Percentiles rank a stretch among this genome's conserved stretches.
phyloP scores from a whole-genome alignment of 2,797 vertebrate genomes.

The Hemibagrus guttatus region DNA sequence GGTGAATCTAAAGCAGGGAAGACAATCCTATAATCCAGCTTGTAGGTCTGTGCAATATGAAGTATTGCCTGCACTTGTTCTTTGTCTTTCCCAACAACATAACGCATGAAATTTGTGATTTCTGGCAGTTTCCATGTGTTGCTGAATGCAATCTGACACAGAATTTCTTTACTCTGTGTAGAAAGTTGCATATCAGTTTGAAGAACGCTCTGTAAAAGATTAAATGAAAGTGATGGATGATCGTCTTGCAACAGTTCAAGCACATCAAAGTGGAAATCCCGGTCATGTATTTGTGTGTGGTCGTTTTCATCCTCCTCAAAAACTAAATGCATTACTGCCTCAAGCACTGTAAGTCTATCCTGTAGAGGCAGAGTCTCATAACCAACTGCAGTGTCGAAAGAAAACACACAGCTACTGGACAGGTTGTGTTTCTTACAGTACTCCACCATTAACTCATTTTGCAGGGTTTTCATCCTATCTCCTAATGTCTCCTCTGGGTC shows the following conservation, averaged over 20 bases:
- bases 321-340: neutral
- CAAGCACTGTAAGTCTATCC: conserved; percentile 25
- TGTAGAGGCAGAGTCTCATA: conserved; percentile 15
- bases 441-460: conserved; percentile 17
- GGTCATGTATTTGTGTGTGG: neutral
- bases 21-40: neutral
- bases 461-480: conserved; percentile 10
- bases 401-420: conserved; percentile 30
- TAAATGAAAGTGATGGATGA: conserved; percentile 18
- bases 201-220: conserved; percentile 1
- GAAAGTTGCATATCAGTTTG: neutral
- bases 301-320: neutral
- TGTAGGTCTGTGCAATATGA: conserved; percentile 27
- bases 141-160: conserved; percentile 14
- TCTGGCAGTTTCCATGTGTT: conserved; percentile 3
- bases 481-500: neutral
- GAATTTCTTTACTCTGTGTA: conserved; percentile 13
- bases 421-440: conserved; percentile 25
- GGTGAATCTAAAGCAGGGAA: neutral
- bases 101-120: neutral
- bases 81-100: neutral
- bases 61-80: neutral
- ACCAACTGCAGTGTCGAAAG: neutral
- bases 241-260: neutral
- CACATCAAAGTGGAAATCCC: neutral